phyloP scores from a whole-genome alignment of 2,888 invertebrate genomes.

The Eustalomyia histrio region DNA sequence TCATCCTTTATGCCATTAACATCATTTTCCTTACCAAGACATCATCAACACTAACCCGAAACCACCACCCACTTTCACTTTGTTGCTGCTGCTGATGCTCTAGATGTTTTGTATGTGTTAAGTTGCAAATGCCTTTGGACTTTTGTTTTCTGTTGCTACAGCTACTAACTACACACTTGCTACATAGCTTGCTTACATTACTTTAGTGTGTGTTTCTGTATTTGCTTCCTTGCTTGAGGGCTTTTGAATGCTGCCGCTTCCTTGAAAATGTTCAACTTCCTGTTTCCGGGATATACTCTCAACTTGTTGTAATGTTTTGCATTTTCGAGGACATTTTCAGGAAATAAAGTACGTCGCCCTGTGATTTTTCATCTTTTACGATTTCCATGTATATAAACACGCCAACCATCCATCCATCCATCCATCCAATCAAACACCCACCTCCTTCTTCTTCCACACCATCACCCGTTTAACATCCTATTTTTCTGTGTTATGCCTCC shows the following conservation, averaged over 20 bases:
- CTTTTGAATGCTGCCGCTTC: conserved; percentile 75
- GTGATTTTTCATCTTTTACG: conserved; percentile 70
- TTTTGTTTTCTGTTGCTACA: conserved; percentile 33
- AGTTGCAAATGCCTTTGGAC: conserved; percentile 54
- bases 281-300: conserved; percentile 79
- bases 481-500: conserved; percentile 61
- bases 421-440: background rate
- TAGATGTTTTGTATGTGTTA: conserved; percentile 39
- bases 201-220: conserved; percentile 32
- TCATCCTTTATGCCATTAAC: conserved; percentile 63
- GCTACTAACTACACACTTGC: conserved; percentile 49
- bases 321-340: conserved; percentile 80
- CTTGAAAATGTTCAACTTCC: conserved; percentile 80
- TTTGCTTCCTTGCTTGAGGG: conserved; percentile 68
- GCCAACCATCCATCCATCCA: too few species aligned
- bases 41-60: conserved; percentile 64
- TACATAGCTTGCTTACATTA: conserved; percentile 63
- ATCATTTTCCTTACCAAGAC: conserved; percentile 56
- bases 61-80: conserved; percentile 60
- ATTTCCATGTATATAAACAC: conserved; percentile 45
- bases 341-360: conserved; percentile 80
- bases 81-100: conserved; percentile 43
- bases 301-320: conserved; percentile 72
- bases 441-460: conserved; percentile 34
- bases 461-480: conserved; percentile 61